Evolutionary conservation across 2,113 vertebrate genomes (phyloP).

Genomic region (Amphiprion ocellaris): DNA sequence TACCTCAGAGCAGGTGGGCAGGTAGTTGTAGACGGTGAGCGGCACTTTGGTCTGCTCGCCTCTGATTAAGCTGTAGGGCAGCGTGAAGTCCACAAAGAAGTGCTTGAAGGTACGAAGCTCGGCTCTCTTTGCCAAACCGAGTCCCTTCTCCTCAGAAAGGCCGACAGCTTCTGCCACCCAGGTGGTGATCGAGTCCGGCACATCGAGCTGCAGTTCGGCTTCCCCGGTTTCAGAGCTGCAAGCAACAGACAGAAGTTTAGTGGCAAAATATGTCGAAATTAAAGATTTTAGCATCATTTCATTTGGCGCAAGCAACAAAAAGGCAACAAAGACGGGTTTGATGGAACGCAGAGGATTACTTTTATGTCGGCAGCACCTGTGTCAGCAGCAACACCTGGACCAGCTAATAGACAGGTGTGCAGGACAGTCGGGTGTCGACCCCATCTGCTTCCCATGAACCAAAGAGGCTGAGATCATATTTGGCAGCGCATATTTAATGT

Average conservation of each 20-base stretch:
- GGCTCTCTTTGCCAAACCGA: conserved; percentile 85
- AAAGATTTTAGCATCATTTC: conserved; percentile 12
- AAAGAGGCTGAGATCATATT: conserved; percentile 71
- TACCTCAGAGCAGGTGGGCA: conserved; percentile 89
- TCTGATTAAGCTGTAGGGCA: conserved; percentile 89
- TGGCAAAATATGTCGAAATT: conserved; percentile 4
- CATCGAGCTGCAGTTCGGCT: conserved; percentile 86
- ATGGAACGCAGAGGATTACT: conserved; percentile 45
- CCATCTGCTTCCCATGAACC: conserved; percentile 55
- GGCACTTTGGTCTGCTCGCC: conserved; percentile 95
- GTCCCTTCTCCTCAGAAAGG: conserved; percentile 85
- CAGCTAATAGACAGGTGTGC: conserved; percentile 48
- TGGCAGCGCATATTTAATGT: conserved; percentile 60
- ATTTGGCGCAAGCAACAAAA: conserved; percentile 31
- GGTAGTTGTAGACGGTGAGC: conserved; percentile 92
- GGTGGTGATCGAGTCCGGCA: conserved; percentile 94
- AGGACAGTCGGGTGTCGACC: conserved; percentile 67
- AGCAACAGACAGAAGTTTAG: conserved; percentile 26
- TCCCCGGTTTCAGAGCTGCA: conserved; percentile 84
- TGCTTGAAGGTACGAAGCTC: conserved; percentile 91
- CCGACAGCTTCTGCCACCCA: conserved; percentile 91
- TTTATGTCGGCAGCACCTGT: conserved; percentile 66
- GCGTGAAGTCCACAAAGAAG: conserved; percentile 93
- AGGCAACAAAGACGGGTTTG: conserved; percentile 30
- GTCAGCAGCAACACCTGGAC: conserved; percentile 71